Evolutionary conservation across 2,888 invertebrate genomes (phyloP).

Genomic region (Volucella zonaria): DNA sequence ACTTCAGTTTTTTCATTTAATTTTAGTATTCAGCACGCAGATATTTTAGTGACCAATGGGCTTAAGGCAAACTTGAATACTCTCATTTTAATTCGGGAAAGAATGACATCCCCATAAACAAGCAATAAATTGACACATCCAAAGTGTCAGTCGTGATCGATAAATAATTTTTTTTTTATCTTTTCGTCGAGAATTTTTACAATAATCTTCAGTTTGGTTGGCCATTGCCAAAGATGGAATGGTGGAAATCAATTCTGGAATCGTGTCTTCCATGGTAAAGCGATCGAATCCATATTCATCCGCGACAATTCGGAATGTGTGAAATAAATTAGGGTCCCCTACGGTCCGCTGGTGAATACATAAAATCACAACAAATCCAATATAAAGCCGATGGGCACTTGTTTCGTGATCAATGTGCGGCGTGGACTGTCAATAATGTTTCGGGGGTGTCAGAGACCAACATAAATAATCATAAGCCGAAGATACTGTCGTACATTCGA

Average conservation of each 20-base stretch:
- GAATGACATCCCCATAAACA: slow-evolving; percentile 68
- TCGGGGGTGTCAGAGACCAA: slow-evolving; percentile 48
- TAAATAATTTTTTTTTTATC: slow-evolving; percentile 59
- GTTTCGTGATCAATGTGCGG: slow-evolving; percentile 60
- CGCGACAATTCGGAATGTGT: slow-evolving; percentile 53
- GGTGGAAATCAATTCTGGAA: slow-evolving; percentile 34
- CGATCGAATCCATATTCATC: slow-evolving; percentile 7
- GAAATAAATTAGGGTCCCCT: slow-evolving; percentile 66
- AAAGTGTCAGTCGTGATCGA: slow-evolving; percentile 72
- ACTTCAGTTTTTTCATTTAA: not conserved
- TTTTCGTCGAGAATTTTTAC: slow-evolving; percentile 1
- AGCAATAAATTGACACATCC: slow-evolving; percentile 72
- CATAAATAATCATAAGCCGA: slow-evolving; percentile 66
- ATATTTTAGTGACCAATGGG: slow-evolving; percentile 51
- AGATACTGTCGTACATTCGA: no score
- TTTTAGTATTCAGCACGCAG: slow-evolving; percentile 63
- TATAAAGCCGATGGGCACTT: slow-evolving; percentile 25
- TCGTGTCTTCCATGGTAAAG: slow-evolving; percentile 52
- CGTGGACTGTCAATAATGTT: slow-evolving; percentile 57
- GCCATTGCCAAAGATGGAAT: slow-evolving; percentile 27
- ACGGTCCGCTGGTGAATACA: slow-evolving; percentile 57
- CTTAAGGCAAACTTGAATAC: slow-evolving; percentile 41
- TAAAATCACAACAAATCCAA: slow-evolving; percentile 55
- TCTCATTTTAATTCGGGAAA: slow-evolving; percentile 66
- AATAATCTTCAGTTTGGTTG: slow-evolving; percentile 43